Conservation (phyloP, 2,113 vertebrate genomes). For the Clarias batrachus region DNA sequence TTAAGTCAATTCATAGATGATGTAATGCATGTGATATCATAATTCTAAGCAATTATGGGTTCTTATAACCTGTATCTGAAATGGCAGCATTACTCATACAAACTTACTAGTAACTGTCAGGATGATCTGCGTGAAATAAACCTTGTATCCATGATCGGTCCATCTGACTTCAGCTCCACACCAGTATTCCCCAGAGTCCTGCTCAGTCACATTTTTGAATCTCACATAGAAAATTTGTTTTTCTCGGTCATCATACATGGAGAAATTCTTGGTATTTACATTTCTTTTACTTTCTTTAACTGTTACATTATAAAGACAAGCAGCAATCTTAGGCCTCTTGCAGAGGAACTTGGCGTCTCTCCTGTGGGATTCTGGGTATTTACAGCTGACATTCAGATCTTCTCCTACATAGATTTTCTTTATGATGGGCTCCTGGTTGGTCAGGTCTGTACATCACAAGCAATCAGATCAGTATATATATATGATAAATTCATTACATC, state of each 20-base stretch:
- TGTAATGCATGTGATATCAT: no score
- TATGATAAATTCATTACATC: background rate
- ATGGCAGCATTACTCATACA: no score
- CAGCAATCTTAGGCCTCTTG: background rate
- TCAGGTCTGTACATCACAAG: slow-evolving; percentile 2
- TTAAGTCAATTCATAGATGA: no score
- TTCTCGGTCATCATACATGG: slow-evolving; percentile 36
- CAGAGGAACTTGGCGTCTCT: background rate
- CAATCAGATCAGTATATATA: background rate
- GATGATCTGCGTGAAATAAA: no score
- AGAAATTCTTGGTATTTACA: background rate
- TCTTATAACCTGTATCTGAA: no score
- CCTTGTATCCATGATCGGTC: no score
- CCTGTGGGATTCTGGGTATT: slow-evolving; percentile 25
- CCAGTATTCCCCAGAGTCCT: background rate
- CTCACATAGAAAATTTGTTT: background rate
- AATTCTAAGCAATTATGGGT: no score
- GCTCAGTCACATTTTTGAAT: background rate
- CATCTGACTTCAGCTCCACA: no score
- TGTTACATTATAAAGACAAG: background rate
- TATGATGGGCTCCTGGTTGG: slow-evolving; percentile 22
- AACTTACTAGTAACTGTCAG: background rate
- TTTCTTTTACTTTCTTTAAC: background rate
- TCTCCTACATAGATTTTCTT: background rate
- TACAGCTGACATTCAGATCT: slow-evolving; percentile 25